A percentile compares a stretch with the other conserved stretches of the same genome.
phyloP scores from a whole-genome alignment of 2,797 vertebrate species.

The Ptychobarbus kaznakovi region DNA sequence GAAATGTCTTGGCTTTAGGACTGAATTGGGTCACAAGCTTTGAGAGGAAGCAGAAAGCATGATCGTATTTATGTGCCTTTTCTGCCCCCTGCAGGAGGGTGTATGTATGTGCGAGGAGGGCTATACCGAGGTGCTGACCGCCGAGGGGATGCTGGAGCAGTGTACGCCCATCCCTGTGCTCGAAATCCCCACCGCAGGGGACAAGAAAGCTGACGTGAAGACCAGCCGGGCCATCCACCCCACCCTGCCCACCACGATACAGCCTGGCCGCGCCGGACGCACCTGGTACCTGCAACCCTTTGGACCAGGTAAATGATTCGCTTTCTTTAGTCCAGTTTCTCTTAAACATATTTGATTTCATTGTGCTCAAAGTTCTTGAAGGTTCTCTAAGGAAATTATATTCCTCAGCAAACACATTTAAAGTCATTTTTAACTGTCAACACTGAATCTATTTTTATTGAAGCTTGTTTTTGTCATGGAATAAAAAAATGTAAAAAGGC shows the following conservation, averaged over 20 bases:
- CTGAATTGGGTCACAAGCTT: neutral
- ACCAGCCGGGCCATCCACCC: constrained; percentile 94
- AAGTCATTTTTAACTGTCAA: neutral
- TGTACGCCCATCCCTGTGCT: constrained; percentile 93
- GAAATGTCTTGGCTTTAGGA: neutral
- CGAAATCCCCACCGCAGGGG: constrained; percentile 89
- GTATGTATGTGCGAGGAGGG: constrained; percentile 92
- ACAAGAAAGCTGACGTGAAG: constrained; percentile 92
- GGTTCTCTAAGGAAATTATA: neutral
- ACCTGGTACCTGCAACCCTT: constrained; percentile 98
- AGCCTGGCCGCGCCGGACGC: constrained; percentile 85
- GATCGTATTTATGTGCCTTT: constrained; percentile 22
- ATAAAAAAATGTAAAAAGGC: neutral
- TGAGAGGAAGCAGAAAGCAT: neutral
- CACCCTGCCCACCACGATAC: constrained; percentile 83
- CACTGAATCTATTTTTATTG: neutral
- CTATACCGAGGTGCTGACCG: constrained; percentile 92
- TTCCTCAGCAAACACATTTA: neutral
- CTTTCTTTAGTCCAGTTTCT: neutral
- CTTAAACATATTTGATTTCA: neutral
- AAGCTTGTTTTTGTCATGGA: neutral
- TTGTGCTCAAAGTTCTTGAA: neutral
- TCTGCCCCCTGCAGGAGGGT: constrained; percentile 82
- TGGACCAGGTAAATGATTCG: constrained; percentile 85
- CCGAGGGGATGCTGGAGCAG: constrained; percentile 87